phyloP scores from a whole-genome alignment of 1,140 invertebrate genomes.

The Apis dorsata region DNA sequence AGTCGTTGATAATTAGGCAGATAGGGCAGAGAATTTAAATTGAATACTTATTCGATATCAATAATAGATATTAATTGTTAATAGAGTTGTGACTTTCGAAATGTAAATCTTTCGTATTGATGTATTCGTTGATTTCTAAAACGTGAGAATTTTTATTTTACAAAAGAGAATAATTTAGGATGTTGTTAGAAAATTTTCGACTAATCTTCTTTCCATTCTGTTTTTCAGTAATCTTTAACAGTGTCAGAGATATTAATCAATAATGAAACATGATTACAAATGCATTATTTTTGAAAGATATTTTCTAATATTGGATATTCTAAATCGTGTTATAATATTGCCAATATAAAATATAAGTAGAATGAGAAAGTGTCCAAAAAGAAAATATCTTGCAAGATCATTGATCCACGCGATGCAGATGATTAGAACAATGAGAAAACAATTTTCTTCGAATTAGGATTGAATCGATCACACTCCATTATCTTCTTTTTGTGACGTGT shows the following conservation, averaged over 20 bases:
- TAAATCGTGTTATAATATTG: too few relatives aligned
- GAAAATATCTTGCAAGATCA: constrained; percentile 9
- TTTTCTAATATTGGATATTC: too few relatives aligned
- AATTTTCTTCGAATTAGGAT: constrained; percentile 10
- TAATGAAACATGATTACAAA: neutral
- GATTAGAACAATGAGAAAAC: constrained; percentile 1
- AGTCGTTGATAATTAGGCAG: constrained; percentile 20
- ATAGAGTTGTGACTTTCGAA: too few relatives aligned
- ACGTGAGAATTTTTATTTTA: too few relatives aligned
- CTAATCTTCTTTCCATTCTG: too few relatives aligned
- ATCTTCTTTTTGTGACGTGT: constrained; percentile 12
- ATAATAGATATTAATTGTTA: too few relatives aligned
- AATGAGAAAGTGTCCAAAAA: neutral
- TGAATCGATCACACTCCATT: constrained; percentile 27
- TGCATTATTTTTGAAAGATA: neutral
- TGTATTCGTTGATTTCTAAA: too few relatives aligned
- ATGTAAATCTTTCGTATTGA: too few relatives aligned
- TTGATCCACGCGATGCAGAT: constrained; percentile 4
- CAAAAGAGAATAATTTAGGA: too few relatives aligned
- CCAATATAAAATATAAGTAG: too few relatives aligned
- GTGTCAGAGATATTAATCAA: neutral
- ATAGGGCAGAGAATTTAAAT: neutral
- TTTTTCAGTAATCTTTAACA: neutral
- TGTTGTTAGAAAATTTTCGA: too few relatives aligned
- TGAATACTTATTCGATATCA: too few relatives aligned